Conservation (phyloP, 2,888 invertebrate species). For the Dryobota labecula region DNA sequence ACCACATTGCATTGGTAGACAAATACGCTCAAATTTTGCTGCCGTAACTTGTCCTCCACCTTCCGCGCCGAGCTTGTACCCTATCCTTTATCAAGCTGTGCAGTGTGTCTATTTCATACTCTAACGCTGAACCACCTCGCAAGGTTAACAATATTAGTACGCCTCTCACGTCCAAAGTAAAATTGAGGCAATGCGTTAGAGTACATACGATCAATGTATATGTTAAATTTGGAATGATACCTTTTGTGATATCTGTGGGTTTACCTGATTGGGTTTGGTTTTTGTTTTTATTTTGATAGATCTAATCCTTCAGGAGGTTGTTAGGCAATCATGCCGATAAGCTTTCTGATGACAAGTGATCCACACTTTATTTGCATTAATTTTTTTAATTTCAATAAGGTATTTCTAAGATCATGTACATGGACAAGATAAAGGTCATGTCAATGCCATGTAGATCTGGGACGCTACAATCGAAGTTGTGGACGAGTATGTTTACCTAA, state of each 20-base stretch:
- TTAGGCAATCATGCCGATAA: neutral
- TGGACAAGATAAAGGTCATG: no score
- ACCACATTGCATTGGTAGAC: neutral
- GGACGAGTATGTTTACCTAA: no score
- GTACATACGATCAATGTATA: slow-evolving; percentile 39
- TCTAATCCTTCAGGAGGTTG: no score
- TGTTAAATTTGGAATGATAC: slow-evolving; percentile 15
- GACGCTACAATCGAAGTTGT: no score
- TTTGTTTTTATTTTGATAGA: neutral
- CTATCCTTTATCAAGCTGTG: no score
- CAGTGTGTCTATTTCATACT: slow-evolving; percentile 30
- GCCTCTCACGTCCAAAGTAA: slow-evolving; percentile 39
- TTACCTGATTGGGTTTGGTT: slow-evolving; percentile 24
- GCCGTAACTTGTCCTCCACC: no score
- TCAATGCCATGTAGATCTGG: no score
- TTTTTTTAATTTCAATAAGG: neutral
- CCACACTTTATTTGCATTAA: neutral
- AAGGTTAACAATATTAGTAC: slow-evolving; percentile 41
- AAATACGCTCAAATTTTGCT: neutral
- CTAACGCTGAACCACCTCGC: neutral
- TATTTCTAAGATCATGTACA: no score
- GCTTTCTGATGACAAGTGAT: neutral
- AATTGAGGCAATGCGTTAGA: slow-evolving; percentile 36
- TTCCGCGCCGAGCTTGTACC: no score
- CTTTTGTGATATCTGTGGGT: slow-evolving; percentile 19